Conservation (phyloP, 2,888 invertebrate species). For the Oscheius sp. region DNA sequence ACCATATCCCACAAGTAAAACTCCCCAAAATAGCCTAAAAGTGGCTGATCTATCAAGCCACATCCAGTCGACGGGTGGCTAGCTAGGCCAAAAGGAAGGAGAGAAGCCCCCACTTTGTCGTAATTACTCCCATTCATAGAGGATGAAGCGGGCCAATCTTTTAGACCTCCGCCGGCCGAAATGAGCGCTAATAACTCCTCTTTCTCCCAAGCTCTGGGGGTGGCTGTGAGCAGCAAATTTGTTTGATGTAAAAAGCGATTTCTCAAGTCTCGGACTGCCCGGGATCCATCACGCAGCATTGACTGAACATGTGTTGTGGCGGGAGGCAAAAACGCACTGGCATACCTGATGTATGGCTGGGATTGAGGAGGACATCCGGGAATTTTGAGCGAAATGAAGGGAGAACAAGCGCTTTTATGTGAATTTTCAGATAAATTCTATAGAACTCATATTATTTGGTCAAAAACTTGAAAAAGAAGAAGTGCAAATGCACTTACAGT, state of each 20-base stretch:
- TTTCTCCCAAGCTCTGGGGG: not conserved
- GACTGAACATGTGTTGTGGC: slow-evolving; percentile 26
- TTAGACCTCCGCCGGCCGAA: not conserved
- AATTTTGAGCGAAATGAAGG: no score
- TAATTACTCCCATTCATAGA: slow-evolving; percentile 11
- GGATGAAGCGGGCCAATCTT: not conserved
- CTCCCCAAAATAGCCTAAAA: no score
- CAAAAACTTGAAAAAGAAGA: no score
- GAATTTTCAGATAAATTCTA: no score
- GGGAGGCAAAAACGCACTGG: slow-evolving; percentile 9
- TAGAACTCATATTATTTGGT: no score
- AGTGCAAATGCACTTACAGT: no score
- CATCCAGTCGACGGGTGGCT: no score
- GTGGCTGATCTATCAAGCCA: not conserved
- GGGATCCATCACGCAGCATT: slow-evolving; percentile 19
- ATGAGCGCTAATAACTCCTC: not conserved
- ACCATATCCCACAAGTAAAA: no score
- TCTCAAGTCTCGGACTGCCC: no score
- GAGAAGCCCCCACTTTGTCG: not conserved
- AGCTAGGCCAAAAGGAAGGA: not conserved
- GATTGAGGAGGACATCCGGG: not conserved
- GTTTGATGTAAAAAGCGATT: slow-evolving; percentile 7
- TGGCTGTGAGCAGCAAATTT: not conserved
- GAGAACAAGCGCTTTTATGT: no score
- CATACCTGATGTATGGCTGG: slow-evolving; percentile 13